Evolutionary conservation across 1,140 invertebrate genomes (phyloP).

Genomic region (Drosophila simulans): DNA sequence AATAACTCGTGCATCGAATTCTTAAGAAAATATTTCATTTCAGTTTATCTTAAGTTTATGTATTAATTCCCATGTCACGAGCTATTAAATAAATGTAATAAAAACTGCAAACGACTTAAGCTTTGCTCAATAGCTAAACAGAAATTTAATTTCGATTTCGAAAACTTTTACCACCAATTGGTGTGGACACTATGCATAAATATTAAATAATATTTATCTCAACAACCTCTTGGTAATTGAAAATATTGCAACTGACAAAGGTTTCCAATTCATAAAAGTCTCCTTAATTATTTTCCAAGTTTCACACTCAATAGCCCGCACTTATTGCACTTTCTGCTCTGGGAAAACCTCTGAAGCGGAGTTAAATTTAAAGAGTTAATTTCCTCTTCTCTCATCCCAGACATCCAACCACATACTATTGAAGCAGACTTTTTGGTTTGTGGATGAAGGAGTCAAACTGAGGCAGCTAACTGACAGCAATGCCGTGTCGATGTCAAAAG

Average conservation of each 20-base stretch:
- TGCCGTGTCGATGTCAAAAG: slow-evolving; percentile 55
- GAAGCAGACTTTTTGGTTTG: neutral
- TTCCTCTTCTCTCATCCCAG: slow-evolving; percentile 22
- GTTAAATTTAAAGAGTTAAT: slow-evolving; percentile 68
- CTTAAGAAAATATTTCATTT: neutral
- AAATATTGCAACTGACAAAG: too few relatives aligned
- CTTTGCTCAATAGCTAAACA: too few relatives aligned
- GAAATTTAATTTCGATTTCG: too few relatives aligned
- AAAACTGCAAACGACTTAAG: too few relatives aligned
- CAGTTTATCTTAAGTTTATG: too few relatives aligned
- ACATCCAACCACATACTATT: slow-evolving; percentile 24
- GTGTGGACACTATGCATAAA: too few relatives aligned
- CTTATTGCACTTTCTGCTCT: neutral
- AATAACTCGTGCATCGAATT: neutral
- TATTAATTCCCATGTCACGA: too few relatives aligned
- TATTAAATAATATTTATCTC: too few relatives aligned
- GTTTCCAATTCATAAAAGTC: neutral
- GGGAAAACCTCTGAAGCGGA: neutral
- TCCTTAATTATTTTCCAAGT: neutral
- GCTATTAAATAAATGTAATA: too few relatives aligned
- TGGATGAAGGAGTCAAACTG: slow-evolving; percentile 16
- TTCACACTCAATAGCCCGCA: neutral
- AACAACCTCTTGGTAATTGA: too few relatives aligned
- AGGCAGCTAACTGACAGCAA: slow-evolving; percentile 51
- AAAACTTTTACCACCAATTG: too few relatives aligned